A percentile compares a stretch with the other conserved stretches of the same genome.
Evolutionary conservation across 1,140 invertebrate genomes (phyloP).

Genomic region (Oryctes rhinoceros): DNA sequence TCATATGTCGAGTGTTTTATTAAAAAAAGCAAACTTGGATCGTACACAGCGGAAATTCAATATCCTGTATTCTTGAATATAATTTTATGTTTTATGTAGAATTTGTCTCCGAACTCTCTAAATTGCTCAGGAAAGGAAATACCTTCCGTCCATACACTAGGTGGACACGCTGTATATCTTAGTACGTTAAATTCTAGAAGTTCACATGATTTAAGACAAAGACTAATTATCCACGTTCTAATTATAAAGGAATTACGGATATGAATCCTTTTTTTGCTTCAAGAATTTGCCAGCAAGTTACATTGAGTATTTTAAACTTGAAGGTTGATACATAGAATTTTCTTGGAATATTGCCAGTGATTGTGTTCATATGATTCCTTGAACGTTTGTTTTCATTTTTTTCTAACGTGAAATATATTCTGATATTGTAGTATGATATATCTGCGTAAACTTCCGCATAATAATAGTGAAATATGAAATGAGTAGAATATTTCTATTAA

Average conservation of each 20-base stretch:
- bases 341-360: constrained; percentile 25
- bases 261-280: not conserved
- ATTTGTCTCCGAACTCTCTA: too few relatives aligned
- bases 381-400: constrained; percentile 30
- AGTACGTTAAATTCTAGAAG: not conserved
- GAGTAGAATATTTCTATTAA: too few relatives aligned
- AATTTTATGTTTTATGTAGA: too few relatives aligned
- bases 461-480: too few relatives aligned
- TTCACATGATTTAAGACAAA: not conserved
- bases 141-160: not conserved
- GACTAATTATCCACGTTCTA: not conserved
- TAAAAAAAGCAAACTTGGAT: too few relatives aligned
- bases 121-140: not conserved
- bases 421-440: too few relatives aligned
- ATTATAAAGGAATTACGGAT: not conserved
- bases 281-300: constrained; percentile 2
- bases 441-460: too few relatives aligned
- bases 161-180: not conserved
- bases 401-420: not conserved
- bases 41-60: too few relatives aligned
- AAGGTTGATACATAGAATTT: constrained; percentile 22
- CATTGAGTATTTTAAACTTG: constrained; percentile 16
- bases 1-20: too few relatives aligned
- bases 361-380: not conserved
- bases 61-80: too few relatives aligned